A percentile compares a stretch with the other conserved stretches of the same genome.
Evolutionary conservation across 2,888 invertebrate species (phyloP).

Genomic region (Sepioteuthis lessoniana): DNA sequence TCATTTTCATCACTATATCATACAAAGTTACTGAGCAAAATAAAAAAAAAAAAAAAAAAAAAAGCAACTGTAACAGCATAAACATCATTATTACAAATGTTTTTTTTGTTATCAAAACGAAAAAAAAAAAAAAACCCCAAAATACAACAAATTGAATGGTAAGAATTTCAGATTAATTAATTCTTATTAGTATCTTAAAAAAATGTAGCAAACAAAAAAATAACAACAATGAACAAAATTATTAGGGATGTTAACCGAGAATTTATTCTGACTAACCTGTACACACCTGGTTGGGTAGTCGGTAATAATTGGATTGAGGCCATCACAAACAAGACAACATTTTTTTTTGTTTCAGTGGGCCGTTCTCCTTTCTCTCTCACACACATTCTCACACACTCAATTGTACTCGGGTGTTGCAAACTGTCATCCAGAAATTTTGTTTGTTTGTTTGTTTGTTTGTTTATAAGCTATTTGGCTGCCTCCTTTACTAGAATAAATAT

Average conservation of each 20-base stretch:
- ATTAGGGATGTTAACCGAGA: constrained; percentile 37
- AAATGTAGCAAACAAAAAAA: not conserved
- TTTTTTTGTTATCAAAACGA: too few species aligned
- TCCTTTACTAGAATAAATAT: not conserved
- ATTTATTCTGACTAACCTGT: constrained; percentile 45
- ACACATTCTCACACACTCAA: constrained; percentile 8
- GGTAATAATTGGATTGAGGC: constrained; percentile 36
- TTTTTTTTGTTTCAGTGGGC: not conserved
- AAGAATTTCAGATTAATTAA: too few species aligned
- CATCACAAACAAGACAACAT: constrained; percentile 3
- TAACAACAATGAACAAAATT: not conserved
- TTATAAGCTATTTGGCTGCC: not conserved
- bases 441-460: too few species aligned
- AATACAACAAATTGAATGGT: too few species aligned
- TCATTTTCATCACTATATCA: too few species aligned
- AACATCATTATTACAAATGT: too few species aligned
- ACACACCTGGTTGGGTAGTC: constrained; percentile 44
- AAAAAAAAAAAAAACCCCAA: too few species aligned
- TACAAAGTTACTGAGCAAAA: too few species aligned
- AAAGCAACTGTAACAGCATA: too few species aligned
- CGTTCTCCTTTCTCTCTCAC: not conserved
- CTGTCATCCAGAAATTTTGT: not conserved
- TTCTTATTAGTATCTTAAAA: not conserved
- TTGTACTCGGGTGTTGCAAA: not conserved
- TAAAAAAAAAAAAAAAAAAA: too few species aligned